Evolutionary conservation across 2,888 invertebrate species (phyloP), one percentile per base, ranked within the genome.

Genomic region (Polietes domitor): DNA sequence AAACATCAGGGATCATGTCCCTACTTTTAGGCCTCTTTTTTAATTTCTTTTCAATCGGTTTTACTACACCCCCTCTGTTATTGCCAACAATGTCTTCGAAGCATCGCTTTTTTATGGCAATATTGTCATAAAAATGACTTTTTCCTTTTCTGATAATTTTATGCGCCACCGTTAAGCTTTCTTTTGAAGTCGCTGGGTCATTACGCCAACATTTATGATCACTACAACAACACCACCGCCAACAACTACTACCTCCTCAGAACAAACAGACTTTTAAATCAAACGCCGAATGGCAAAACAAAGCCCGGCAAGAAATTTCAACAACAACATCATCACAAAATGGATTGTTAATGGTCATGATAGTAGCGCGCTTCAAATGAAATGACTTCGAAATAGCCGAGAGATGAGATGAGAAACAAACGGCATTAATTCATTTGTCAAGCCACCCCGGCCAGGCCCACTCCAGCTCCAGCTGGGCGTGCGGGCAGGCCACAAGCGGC

Each of bases 341-440:
- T 68, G 68, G 43, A 41, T 41, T 68, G 68, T 68, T 68, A 68
- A 68, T 68, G 68, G 68, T 43, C 41, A 43, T 15, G 68, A 43
- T 68, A 17, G 43, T 43, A 43, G 68, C 21, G 68, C 10, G 68
- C 68, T 68, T 68, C 68, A 41, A 68, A 41, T 68, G 43, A 68
- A 68, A 68, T 24, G 68, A 68, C 68, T 68, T 24, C 15, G 43
- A 65, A 65, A 65, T 58, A 19, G 65, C 41, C 37, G 63, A 9
- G 37, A 61, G 7, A n/a, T 21, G 41, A 21, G 24, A 58, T 32
- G 32, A 71, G 74, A 73, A 58, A 50, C 21, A 70, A 32, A 43
- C 24, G 65, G 17, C 83, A 83, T 77, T 80, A 83, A 77, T 83
- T 71, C 74, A 80, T 71, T 77, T 77, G 77, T 77, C 83, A 78